Evolutionary conservation across 2,113 vertebrate genomes (phyloP).

Genomic region (Anolis carolinensis): DNA sequence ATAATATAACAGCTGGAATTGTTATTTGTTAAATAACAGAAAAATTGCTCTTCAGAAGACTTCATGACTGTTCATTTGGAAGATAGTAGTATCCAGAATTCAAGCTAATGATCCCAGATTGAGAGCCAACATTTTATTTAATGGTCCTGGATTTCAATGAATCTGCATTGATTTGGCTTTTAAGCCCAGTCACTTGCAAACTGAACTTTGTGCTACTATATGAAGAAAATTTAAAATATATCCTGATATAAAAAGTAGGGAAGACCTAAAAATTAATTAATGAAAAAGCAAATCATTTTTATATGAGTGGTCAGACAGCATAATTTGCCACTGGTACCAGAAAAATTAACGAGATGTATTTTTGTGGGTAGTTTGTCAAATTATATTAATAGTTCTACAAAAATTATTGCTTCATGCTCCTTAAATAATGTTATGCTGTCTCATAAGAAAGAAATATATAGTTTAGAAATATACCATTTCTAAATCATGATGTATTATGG

Average conservation of each 20-base stretch:
- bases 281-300: background rate
- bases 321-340: background rate
- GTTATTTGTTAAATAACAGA: background rate
- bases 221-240: background rate
- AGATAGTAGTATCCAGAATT: background rate
- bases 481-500: background rate
- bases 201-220: background rate
- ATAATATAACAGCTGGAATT: background rate
- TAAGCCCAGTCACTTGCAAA: background rate
- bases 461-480: background rate
- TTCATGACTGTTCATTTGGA: background rate
- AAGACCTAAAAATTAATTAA: background rate
- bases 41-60: background rate
- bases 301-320: background rate
- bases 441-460: background rate
- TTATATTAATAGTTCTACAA: background rate
- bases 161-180: background rate
- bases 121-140: background rate
- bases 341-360: constrained; percentile 6
- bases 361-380: constrained; percentile 7
- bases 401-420: background rate
- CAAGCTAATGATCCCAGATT: too few species aligned
- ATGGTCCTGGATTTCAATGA: background rate
- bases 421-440: constrained; percentile 15
- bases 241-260: background rate